Conservation (phyloP, 2,797 vertebrate genomes). For the Lophius americanus region DNA sequence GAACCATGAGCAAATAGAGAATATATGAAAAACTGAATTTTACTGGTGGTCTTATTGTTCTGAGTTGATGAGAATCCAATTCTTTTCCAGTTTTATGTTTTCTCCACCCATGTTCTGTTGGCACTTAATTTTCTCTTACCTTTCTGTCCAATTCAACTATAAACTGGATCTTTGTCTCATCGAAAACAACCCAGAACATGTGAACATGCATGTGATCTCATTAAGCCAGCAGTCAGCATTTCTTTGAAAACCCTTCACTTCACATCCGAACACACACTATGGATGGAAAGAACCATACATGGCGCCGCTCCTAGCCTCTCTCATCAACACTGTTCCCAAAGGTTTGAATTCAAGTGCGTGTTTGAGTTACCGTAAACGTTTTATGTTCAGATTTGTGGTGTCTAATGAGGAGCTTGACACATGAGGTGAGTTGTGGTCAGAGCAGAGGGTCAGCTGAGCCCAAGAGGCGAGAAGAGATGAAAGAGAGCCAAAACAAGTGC, state of each 20-base stretch:
- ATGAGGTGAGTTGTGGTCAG: slow-evolving; percentile 36
- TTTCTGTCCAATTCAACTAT: slow-evolving; percentile 4
- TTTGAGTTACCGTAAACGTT: slow-evolving; percentile 2
- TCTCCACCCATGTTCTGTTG: neutral
- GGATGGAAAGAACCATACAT: slow-evolving; percentile 1
- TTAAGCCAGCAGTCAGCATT: slow-evolving; percentile 33
- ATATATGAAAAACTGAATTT: neutral
- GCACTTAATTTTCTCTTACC: neutral
- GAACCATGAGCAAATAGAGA: neutral
- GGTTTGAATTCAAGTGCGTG: neutral
- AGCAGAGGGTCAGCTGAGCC: slow-evolving; percentile 53
- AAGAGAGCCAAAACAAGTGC: slow-evolving; percentile 53
- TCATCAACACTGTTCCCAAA: neutral
- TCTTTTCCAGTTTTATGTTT: neutral
- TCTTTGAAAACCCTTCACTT: slow-evolving; percentile 23
- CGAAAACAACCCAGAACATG: slow-evolving; percentile 41
- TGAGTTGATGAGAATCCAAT: too few relatives aligned
- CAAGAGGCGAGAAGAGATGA: slow-evolving; percentile 47
- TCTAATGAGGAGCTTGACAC: slow-evolving; percentile 52
- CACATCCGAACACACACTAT: slow-evolving; percentile 6
- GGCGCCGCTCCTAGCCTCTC: neutral
- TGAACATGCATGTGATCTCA: slow-evolving; percentile 65
- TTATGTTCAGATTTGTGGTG: slow-evolving; percentile 13
- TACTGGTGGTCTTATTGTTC: neutral
- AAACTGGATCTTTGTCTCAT: slow-evolving; percentile 33